Base-by-base conservation (phyloP, 2,113 vertebrate species). In the Noturus placidus region DNA sequence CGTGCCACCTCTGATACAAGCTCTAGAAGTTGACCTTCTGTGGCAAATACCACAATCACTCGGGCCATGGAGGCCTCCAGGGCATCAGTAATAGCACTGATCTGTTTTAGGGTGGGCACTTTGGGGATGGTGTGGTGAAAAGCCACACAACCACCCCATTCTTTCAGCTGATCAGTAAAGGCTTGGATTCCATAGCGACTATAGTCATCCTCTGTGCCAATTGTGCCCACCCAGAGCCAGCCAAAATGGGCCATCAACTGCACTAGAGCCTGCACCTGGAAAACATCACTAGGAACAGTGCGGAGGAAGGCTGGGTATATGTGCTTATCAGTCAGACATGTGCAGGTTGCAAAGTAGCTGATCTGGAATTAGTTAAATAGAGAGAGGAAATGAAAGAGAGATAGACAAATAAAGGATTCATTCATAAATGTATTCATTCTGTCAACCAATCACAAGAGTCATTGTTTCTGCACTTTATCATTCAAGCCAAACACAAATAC, bases 131-230 rank as follows among this genome's bases (percentile, higher is more conserved):
- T 94, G 59, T 83, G 87, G 35, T 92, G 90, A 86, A 92, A 93
- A 14, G 91, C 89, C 33, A 92, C 69, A 67, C 95, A 96, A 0
- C 94, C 94, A 20, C 94, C 94, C 74, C 84, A 84, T 83, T 90
- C 85, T 74, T 69, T 86, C 35, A 95, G 91, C 89, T 94, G 93
- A 79, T 90, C 87, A 5, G 93, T 91, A 80, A 96, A 95, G 9
- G 92, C 91, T 87, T 95, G 94, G 85, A 96, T 95, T 3, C 94
- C 95, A 65, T 95, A 95, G 0, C 69, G 93, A 86, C 95, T 95
- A 84, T 95, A 96, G 86, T 95, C 95, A 72, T 95, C 94, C 88
- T 95, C 93, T 22, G 93, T 94, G 10, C 94, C 95, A 79, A 95
- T 27, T 27, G 93, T 94, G 35, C 91, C 91, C 46, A 93, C 92